Base-by-base conservation (phyloP, 2,888 invertebrate genomes). In the Tuta absoluta region DNA sequence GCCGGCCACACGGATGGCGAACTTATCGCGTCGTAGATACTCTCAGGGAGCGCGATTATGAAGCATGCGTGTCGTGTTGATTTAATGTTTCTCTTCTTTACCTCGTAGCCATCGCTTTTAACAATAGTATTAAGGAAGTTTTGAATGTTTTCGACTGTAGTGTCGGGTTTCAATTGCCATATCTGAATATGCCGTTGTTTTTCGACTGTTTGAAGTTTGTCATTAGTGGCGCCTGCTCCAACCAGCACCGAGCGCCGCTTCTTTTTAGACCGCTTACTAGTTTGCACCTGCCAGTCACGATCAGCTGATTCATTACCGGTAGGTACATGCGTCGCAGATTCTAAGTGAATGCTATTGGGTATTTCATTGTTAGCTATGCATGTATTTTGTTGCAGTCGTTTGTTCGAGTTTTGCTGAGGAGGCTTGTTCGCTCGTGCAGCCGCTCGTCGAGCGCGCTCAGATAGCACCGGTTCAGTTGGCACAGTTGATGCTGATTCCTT, bases 131-230 rank as follows among this genome's bases (percentile, higher is more conserved):
- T 45, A 17, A 45, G 45, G 45, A 45, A 45, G 2, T n/a, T 45
- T 5, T 45, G 12, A 8, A 45, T 45, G 45, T 45, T 45, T n/a
- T 45, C 45, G 2, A 17, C 45, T 45, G 45, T 45, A 45, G 45
- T 45, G 12, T 45, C 45, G 17, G 45, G 45, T 14, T 45, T 45
- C 17, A 45, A n/a, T 45, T 45, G 45, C 45, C 45, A 45, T 12
- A 45, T 45, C 12, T 45, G 45, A 17, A 45, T 45, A 17, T 45
- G 45, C 45, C 45, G 45, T 45, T 45, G 45, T 45, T n/a, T 45
- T 45, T 45, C 45, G 12, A 45, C 45, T 45, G 45, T 45, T 17
- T 45, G 45, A 45, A 45, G 45, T 45, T 45, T n/a, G 8, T 45
- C 45, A n/a, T 45, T 45, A 12, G 17, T n/a, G 17, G 45, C 45